These are phyloP conservation scores for Mormyrus proboscirostris DNA, from an alignment of 2,797 vertebrate genomes.

Conservation along the genomic window DNA sequence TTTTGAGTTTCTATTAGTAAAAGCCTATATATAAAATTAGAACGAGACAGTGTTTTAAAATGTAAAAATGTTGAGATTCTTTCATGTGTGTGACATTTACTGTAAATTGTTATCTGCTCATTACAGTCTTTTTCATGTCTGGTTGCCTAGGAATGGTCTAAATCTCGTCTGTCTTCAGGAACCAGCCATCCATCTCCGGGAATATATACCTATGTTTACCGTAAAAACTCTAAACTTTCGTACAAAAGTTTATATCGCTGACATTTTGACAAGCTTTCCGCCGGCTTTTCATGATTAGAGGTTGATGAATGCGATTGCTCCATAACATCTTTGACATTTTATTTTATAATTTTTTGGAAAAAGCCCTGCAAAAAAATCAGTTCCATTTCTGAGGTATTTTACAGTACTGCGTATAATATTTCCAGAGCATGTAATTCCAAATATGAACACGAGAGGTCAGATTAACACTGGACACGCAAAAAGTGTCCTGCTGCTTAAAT, in stretches of 20 bases:
- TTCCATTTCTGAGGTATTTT: background rate
- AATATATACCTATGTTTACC: background rate
- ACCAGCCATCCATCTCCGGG: background rate
- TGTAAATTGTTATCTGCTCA: background rate
- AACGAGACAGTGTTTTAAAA: background rate
- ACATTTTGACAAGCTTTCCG: background rate
- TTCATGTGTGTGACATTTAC: slow-evolving; percentile 16
- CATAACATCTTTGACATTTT: background rate
- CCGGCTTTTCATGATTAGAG: background rate
- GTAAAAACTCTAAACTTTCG: background rate
- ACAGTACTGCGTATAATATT: slow-evolving; percentile 12
- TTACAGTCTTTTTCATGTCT: background rate
- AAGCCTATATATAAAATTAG: slow-evolving; percentile 1
- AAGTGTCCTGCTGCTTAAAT: background rate
- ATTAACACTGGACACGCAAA: slow-evolving; percentile 45
- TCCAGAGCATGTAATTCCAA: slow-evolving; percentile 32
- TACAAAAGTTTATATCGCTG: background rate
- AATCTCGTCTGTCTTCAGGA: background rate
- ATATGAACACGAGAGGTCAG: slow-evolving; percentile 54
- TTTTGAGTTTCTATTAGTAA: slow-evolving; percentile 15
- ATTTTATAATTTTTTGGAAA: background rate
- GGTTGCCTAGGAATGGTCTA: slow-evolving; percentile 9
- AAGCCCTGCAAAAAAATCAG: background rate
- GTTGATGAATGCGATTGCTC: background rate
- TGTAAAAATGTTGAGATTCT: background rate